Evolutionary conservation across 2,113 vertebrate genomes (phyloP), one percentile per base, ranked within the genome.

Genomic region (Gulo gulo): DNA sequence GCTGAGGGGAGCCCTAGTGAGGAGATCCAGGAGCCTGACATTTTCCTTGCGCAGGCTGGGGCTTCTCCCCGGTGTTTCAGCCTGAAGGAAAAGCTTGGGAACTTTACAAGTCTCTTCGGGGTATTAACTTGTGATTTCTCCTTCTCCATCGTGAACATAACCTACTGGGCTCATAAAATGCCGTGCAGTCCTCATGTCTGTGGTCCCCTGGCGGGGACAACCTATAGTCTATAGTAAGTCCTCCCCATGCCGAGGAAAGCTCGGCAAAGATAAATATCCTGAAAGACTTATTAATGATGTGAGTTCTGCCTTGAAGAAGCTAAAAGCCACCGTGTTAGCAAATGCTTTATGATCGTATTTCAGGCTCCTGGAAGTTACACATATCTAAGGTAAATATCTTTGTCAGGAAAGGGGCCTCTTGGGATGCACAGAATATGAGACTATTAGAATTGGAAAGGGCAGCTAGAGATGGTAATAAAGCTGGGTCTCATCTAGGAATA

Each of bases 361-460:
- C 91, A 94, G 88, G 93, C 95, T 94, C 78, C 82, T 82, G 92
- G 85, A 96, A 96, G 88, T 95, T 95, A 97, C 45, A 96, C 81
- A 47, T 88, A 89, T 96, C 79, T 73, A 97, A 96, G 94, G 97
- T 97, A 97, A 97, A 94, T 95, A 91, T 97, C 96, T 98, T 92
- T 95, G 78, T 98, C 73, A 96, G 89, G 96, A 89, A 87, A 98
- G 61, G 45, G n/a, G 42, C 73, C 97, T 93, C 94, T 74, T 86
- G 96, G 82, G 89, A 93, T 67, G n/a, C 67, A 39, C 20, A 59
- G 86, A 80, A 81, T 89, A 91, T 57, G 79, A 96, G 92, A 96
- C 89, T 97, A 97, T 97, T 96, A 95, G 95, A 95, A 95, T 89
- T 92, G 87, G 85, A 97, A 98, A 97, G 98, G 97, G 96, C 96